Evolutionary conservation across 2,797 vertebrate species (phyloP), one percentile per base, ranked within the genome.

Genomic region (Coregonus sp.): DNA sequence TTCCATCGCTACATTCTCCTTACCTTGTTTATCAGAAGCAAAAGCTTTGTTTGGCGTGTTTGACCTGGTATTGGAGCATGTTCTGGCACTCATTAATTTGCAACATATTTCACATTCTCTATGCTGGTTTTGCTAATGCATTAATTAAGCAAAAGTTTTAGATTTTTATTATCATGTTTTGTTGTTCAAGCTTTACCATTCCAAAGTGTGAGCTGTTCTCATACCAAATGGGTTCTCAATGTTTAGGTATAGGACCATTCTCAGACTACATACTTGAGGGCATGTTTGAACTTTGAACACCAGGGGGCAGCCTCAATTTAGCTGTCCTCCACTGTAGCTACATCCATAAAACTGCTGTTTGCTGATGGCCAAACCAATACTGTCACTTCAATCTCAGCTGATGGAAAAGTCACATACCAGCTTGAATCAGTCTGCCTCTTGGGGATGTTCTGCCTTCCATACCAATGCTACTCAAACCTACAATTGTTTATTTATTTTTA

Each of bases 141-240:
- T 56, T 61, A 61, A 20, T 61, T 20, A 61, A 20, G 56, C 56
- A 61, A 61, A 6, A 25, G 56, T 61, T 59, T 18, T 59, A 16
- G 3, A 6, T 74, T 16, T 74, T 15, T 37, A 37, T 3, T 20
- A n/a, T 63, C 2, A 63, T 52, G 52, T 73, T 18, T 4, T 11
- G 31, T 56, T n/a, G 2, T 47, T 74, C 61, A 15, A 54, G 50
- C 37, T 9, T 52, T 66, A 50, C 20, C 73, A 67, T 75, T 75
- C 59, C 47, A 2, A 14, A 63, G n/a, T 69, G 18, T 47, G 40
- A 47, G 40, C 59, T 61, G 59, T 61, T 61, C 59, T 56, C 52
- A 20, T 25, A 61, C 59, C n/a, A 61, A 61, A 5, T 61, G 7
- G 6, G 2, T 20, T 18, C 59, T 59, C 54, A 7, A 61, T 54